A percentile compares a stretch with the other conserved stretches of the same genome.
phyloP scores from a whole-genome alignment of 2,888 invertebrate genomes.

The Rotaria sp. region DNA sequence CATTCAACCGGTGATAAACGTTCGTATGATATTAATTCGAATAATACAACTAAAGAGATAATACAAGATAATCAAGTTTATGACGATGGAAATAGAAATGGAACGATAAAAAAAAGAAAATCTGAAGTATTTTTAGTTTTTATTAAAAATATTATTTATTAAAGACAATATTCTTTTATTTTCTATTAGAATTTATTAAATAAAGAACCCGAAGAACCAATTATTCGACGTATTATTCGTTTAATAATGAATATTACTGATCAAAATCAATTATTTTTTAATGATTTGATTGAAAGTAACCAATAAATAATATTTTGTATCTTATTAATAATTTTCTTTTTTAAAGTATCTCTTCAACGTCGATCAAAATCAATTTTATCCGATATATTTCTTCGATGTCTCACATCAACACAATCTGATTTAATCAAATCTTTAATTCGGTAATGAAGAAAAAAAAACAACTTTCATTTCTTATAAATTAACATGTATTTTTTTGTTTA shows the following conservation, averaged over 20 bases:
- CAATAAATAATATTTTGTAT: neutral
- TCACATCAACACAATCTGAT: neutral
- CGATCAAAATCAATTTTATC: neutral
- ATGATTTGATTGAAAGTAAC: neutral
- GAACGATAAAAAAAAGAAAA: conserved; percentile 8
- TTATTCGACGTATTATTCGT: conserved; percentile 1
- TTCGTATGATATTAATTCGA: neutral
- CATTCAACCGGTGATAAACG: neutral
- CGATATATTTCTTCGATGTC: neutral
- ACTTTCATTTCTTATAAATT: neutral
- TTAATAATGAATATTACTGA: neutral
- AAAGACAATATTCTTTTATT: neutral
- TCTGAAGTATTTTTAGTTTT: neutral
- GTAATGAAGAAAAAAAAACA: neutral
- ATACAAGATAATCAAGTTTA: neutral
- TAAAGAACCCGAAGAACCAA: neutral
- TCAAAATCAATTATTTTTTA: neutral
- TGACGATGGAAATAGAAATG: neutral
- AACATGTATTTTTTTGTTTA: neutral
- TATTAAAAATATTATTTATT: neutral
- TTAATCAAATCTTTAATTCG: neutral
- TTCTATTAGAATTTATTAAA: neutral
- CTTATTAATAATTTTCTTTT: neutral
- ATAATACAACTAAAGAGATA: neutral
- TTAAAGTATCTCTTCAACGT: neutral